Percentiles rank a stretch among this genome's conserved stretches.
Conservation (phyloP, 2,113 vertebrate genomes). For the Motacilla tschutschensis region DNA sequence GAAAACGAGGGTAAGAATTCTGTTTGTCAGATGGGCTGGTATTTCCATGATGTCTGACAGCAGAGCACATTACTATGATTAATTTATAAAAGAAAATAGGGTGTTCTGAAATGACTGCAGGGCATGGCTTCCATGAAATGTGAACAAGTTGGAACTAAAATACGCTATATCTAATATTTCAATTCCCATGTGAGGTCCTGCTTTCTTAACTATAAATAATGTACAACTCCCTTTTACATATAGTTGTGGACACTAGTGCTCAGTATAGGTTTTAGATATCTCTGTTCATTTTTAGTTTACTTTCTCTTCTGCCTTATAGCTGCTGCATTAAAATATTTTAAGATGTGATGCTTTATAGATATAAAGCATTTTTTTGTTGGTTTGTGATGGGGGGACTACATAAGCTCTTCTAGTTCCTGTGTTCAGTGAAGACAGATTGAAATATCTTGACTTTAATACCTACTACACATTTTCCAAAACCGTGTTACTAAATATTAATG, state of each 20-base stretch:
- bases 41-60: conserved; percentile 4
- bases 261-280: not conserved
- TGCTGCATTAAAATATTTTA: not conserved
- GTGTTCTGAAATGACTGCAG: not conserved
- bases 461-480: not conserved
- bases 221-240: not conserved
- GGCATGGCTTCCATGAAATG: not conserved
- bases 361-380: not conserved
- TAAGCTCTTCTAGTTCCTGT: not conserved
- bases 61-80: not conserved
- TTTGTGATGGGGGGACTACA: not conserved
- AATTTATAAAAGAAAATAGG: conserved; percentile 30
- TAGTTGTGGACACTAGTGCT: not conserved
- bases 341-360: not conserved
- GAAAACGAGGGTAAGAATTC: not conserved
- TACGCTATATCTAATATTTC: conserved; percentile 13
- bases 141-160: not conserved
- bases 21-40: not conserved
- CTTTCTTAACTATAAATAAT: conserved; percentile 41
- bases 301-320: not conserved
- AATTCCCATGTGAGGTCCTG: not conserved
- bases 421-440: not conserved
- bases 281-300: not conserved
- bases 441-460: not conserved
- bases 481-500: not conserved